Evolutionary conservation across 1,140 invertebrate genomes (phyloP).

Genomic region (Temnothorax curvispinosus): DNA sequence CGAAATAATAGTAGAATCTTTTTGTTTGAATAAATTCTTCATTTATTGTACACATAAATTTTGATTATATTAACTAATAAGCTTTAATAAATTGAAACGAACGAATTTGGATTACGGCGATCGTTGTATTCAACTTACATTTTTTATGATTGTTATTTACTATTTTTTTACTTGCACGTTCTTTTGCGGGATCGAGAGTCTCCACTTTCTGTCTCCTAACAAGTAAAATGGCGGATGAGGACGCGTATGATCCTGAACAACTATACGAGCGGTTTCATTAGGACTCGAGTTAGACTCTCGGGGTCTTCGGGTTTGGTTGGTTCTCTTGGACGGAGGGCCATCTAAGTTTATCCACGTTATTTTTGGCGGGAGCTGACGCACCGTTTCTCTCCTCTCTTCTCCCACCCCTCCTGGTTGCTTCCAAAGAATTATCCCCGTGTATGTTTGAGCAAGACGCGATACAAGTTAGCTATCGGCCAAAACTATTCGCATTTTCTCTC

Average conservation of each 20-base stretch:
- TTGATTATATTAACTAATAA: background rate
- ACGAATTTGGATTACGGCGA: background rate
- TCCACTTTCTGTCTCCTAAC: background rate
- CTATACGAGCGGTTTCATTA: conserved; percentile 76
- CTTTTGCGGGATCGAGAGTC: background rate
- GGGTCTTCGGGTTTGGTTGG: conserved; percentile 80
- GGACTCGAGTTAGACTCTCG: conserved; percentile 74
- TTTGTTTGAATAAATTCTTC: background rate
- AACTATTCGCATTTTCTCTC: background rate
- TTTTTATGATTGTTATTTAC: background rate
- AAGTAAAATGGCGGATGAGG: background rate
- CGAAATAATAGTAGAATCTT: background rate
- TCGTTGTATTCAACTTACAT: background rate
- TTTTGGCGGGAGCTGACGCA: conserved; percentile 85
- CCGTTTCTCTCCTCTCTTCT: conserved; percentile 75
- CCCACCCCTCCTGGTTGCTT: conserved; percentile 49
- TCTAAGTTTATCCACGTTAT: conserved; percentile 86
- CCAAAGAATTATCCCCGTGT: conserved; percentile 70
- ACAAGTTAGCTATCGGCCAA: conserved; percentile 46
- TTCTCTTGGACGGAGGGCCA: conserved; percentile 81
- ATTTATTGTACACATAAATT: background rate
- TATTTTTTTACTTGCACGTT: background rate
- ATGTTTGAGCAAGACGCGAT: conserved; percentile 54
- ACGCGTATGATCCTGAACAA: conserved; percentile 5
- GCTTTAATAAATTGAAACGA: background rate